These are phyloP conservation scores for Zaprionus tsacasi DNA, from an alignment of 1,140 invertebrate species.

Conservation along the genomic window DNA sequence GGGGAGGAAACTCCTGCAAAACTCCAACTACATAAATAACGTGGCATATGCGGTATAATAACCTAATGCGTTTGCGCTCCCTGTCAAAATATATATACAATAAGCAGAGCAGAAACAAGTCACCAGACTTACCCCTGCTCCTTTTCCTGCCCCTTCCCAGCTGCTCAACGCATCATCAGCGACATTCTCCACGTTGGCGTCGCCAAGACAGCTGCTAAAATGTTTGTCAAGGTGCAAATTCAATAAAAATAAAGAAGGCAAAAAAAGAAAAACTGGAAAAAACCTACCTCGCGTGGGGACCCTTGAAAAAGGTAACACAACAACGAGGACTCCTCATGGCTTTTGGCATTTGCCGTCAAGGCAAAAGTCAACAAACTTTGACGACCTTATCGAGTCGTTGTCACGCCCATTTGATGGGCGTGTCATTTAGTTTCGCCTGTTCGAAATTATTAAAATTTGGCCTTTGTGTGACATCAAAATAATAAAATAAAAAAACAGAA, in stretches of 20 bases:
- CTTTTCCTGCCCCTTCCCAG: neutral
- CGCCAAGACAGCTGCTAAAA: constrained; percentile 44
- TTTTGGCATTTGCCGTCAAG: constrained; percentile 37
- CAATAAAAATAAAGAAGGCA: constrained; percentile 49
- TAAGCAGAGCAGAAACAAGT: constrained; percentile 14
- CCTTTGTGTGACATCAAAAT: constrained; percentile 54
- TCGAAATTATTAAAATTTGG: constrained; percentile 53
- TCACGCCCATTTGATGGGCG: constrained; percentile 50
- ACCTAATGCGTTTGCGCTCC: constrained; percentile 29
- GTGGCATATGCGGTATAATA: constrained; percentile 49
- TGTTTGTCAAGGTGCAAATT: constrained; percentile 55
- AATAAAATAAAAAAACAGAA: neutral
- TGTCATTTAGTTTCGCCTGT: constrained; percentile 47
- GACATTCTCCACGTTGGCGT: neutral
- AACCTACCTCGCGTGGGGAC: constrained; percentile 18
- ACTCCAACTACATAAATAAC: constrained; percentile 43
- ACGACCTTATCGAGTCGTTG: constrained; percentile 55
- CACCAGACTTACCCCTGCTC: neutral
- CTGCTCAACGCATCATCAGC: neutral
- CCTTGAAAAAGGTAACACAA: neutral
- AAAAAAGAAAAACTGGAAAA: constrained; percentile 17
- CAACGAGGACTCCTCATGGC: neutral
- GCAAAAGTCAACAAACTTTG: constrained; percentile 48
- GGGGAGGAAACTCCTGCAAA: constrained; percentile 1
- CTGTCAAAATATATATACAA: constrained; percentile 56